phyloP scores from a whole-genome alignment of 2,797 vertebrate species.

The Alauda arvensis region DNA sequence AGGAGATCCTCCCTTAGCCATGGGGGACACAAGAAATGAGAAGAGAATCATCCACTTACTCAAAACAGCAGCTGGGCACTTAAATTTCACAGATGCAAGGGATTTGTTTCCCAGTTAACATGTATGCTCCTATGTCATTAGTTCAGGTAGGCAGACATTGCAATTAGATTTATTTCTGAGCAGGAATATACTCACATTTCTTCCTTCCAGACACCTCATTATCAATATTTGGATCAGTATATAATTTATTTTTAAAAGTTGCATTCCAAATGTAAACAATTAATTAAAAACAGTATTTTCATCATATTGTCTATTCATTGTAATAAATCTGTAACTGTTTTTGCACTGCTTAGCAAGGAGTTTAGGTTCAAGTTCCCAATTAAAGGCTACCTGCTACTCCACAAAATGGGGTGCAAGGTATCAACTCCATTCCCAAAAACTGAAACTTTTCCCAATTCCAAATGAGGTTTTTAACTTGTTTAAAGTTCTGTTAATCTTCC shows the following conservation, averaged over 20 bases:
- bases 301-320: neutral
- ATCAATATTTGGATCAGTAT: neutral
- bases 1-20: conserved; percentile 86
- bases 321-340: neutral
- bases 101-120: neutral
- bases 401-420: fast-evolving
- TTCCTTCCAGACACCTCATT: neutral
- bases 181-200: neutral
- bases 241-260: neutral
- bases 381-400: neutral
- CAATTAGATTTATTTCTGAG: neutral
- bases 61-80: neutral
- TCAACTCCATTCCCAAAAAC: neutral
- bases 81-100: neutral
- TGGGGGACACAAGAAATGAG: conserved; percentile 44
- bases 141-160: neutral
- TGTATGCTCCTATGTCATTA: neutral
- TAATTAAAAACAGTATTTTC: neutral
- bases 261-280: neutral
- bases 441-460: neutral
- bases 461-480: neutral
- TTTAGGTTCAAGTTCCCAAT: neutral
- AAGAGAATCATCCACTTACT: conserved; percentile 65
- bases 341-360: neutral
- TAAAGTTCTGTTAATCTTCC: neutral